Base-by-base conservation (phyloP, 2,888 invertebrate genomes). In the Agonopterix subpropinquella region DNA sequence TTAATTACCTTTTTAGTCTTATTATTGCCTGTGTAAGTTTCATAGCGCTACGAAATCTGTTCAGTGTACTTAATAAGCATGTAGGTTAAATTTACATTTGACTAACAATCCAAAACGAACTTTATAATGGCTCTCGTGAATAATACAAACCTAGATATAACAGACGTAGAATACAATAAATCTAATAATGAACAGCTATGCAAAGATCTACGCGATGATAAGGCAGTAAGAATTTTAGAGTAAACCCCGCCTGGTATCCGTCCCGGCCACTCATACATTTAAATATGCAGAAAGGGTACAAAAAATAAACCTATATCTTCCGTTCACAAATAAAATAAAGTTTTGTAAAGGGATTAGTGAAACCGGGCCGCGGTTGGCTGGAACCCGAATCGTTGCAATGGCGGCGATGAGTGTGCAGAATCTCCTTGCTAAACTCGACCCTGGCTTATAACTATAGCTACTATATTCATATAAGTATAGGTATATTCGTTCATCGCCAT, bases 231-330 rank as follows among this genome's bases (percentile, higher is more conserved):
- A 58, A 62, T 63, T 61, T 58, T 56, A 54, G 53, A 61, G 47
- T 41, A 44, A 45, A 54, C 58, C 49, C 57, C 56, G 57, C 56
- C 56, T 54, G 57, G 49, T 52, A 48, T 49, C 43, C 39, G 47
- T 15, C 11, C 13, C 11, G 35, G 13, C 47, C 44, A 49, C 37
- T 45, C 47, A 47, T 43, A 47, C 41, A 47, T 9, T 13, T 61
- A 65, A 70, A 76, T 71, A 79, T 76, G 74, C 74, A 74, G 62
- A 73, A 75, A 76, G 73, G 75, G 74, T 73, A 70, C 64, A 72
- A 74, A 72, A 72, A 77, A 80, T 72, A 74, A 60, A 57, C 62
- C 61, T 43, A 11, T 43, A 67, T 65, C 11, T 4, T 11, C n/a
- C 11, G 13, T 11, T 42, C 8, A 42, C 65, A 65, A 64, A 72